Percentiles rank a stretch among this genome's conserved stretches.
phyloP scores from a whole-genome alignment of 2,797 vertebrate species.

The Megalops cyprinoides region DNA sequence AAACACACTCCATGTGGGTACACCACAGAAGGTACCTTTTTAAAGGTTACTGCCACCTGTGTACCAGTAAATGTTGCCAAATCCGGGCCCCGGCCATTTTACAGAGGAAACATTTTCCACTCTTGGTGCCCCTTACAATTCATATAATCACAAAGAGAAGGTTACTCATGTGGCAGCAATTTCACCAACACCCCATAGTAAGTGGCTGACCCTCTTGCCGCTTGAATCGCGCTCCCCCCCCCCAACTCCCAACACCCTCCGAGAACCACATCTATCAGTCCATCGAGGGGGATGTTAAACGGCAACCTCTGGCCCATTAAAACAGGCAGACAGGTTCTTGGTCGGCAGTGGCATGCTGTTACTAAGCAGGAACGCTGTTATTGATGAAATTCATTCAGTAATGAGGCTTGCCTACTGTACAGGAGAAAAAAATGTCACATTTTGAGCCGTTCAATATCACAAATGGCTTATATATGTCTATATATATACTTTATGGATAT shows the following conservation, averaged over 20 bases:
- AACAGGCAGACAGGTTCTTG: slow-evolving; percentile 30
- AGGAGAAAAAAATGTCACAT: slow-evolving; percentile 53
- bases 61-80: neutral
- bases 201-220: slow-evolving; percentile 60
- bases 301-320: slow-evolving; percentile 59
- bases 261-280: slow-evolving; percentile 71
- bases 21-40: too few species aligned
- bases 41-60: neutral
- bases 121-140: neutral
- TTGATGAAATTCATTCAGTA: slow-evolving; percentile 52
- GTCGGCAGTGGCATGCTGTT: slow-evolving; percentile 36
- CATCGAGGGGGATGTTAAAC: slow-evolving; percentile 54
- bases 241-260: slow-evolving; percentile 57
- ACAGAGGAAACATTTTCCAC: slow-evolving; percentile 5
- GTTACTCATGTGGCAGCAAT: slow-evolving; percentile 68
- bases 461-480: slow-evolving; percentile 26
- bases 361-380: slow-evolving; percentile 27
- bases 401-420: slow-evolving; percentile 50
- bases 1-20: neutral
- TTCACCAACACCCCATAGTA: slow-evolving; percentile 63
- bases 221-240: slow-evolving; percentile 50
- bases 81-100: neutral
- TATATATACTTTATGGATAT: slow-evolving; percentile 51
- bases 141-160: slow-evolving; percentile 44
- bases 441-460: slow-evolving; percentile 48